Conservation (phyloP, 2,113 vertebrate species). For the Talpa occidentalis region DNA sequence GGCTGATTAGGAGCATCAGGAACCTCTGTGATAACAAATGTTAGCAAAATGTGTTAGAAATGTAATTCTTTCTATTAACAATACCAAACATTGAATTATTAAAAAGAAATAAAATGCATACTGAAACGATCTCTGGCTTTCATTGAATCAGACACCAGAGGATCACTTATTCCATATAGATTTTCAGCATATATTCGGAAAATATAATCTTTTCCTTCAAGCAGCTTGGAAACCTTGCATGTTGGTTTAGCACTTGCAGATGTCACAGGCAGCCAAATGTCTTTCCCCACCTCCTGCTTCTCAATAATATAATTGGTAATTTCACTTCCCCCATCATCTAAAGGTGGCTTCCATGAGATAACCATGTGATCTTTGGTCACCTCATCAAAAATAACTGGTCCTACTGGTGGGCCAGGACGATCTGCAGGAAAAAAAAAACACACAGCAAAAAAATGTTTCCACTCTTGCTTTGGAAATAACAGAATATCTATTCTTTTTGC, state of each 20-base stretch:
- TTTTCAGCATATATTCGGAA: conserved; percentile 97
- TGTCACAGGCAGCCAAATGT: conserved; percentile 96
- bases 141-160: conserved; percentile 96
- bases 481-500: not conserved
- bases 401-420: conserved; percentile 95
- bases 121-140: conserved; percentile 98
- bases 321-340: conserved; percentile 94
- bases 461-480: conserved; percentile 9
- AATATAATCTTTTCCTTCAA: conserved; percentile 96
- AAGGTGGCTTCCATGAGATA: conserved; percentile 97
- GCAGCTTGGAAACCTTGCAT: conserved; percentile 96
- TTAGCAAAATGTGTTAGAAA: conserved; percentile 58
- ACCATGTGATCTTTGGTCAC: conserved; percentile 97
- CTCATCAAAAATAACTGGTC: conserved; percentile 96
- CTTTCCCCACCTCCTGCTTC: conserved; percentile 94
- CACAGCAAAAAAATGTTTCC: not conserved
- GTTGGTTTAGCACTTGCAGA: conserved; percentile 93
- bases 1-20: conserved; percentile 98
- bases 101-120: conserved; percentile 84
- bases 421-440: conserved; percentile 85
- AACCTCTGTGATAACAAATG: conserved; percentile 88
- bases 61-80: not conserved
- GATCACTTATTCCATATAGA: conserved; percentile 97
- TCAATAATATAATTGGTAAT: conserved; percentile 98
- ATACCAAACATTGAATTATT: not conserved